Conservation (phyloP, 2,888 invertebrate genomes). For the Proisotoma minuta region DNA sequence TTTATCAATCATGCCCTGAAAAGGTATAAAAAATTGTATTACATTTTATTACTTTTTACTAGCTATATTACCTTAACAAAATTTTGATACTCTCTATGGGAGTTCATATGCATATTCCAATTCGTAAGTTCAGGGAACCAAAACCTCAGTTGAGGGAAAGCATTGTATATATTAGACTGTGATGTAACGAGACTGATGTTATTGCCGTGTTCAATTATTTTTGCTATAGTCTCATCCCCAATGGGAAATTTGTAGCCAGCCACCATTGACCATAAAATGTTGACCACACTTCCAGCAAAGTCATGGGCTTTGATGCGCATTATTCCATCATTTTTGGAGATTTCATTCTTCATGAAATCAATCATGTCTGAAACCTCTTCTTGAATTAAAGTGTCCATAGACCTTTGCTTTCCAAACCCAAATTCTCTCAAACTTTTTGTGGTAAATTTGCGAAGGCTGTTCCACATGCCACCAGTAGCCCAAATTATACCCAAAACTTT, state of each 20-base stretch:
- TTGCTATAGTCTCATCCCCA: background rate
- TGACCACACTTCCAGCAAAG: background rate
- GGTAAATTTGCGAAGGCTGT: background rate
- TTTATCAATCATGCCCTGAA: slow-evolving; percentile 1
- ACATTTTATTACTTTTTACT: background rate
- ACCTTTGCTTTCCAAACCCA: slow-evolving; percentile 5
- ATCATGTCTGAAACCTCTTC: background rate
- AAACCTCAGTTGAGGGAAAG: background rate
- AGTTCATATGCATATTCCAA: background rate
- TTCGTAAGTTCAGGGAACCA: background rate
- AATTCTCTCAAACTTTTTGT: background rate
- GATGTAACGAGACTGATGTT: background rate
- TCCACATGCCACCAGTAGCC: slow-evolving; percentile 1
- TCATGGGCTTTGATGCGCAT: background rate
- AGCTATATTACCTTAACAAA: background rate
- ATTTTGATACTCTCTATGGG: slow-evolving; percentile 1
- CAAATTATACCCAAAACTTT: slow-evolving; percentile 10
- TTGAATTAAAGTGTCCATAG: background rate
- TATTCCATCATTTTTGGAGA: background rate
- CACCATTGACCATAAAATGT: slow-evolving; percentile 3
- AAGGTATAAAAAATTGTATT: background rate
- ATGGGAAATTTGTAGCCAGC: slow-evolving; percentile 2
- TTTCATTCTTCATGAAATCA: background rate
- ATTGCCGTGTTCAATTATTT: background rate
- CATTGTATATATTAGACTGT: background rate